Evolutionary conservation across 2,888 invertebrate genomes (phyloP), one percentile per base, ranked within the genome.

Genomic region (Bedellia somnulentella): DNA sequence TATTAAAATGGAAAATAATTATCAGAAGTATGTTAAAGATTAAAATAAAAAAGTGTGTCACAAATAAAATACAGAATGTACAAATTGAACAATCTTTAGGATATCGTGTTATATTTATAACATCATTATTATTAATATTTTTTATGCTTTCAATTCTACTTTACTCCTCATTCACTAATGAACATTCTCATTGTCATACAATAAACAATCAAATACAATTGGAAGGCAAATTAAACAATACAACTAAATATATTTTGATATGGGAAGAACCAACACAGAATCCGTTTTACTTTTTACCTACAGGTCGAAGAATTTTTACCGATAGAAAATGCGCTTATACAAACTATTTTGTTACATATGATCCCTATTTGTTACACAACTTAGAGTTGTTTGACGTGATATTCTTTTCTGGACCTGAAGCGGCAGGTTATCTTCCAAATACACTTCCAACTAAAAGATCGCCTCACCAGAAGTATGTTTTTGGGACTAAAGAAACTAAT

Each of bases 341-440:
- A 1, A 68, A 68, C 32, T 75, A 73, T 31, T 67, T 48, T 29
- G 23, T 71, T 5, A 64, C 71, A 5, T 45, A 45, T 2, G 50
- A 70, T 55, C 1, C 29, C 59, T 0, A 44, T 44, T 15, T 37
- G 40, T 30, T 18, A 12, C 22, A 10, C 10, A 24, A 24, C 10
- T 3, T 21, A 2, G 48, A 57, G 21, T 48, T 57, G 13, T 75
- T 64, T 31, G 55, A 73, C 29, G 64, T 64, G 1, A 45, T 73
- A 2, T 31, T 76, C 4, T 57, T 71, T 17, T 54, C 61, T 35
- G 45, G 53, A 1, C 51, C 43, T 8, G 31, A 47, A 2, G 23
- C 56, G 2, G 38, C 35, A 5, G 42, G 33, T 9, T 52, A 52
- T 49, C 36, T 34, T 13, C 44, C 42, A 11, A 15, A 27, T 2